These are phyloP conservation scores for Menidia beryllina DNA, from an alignment of 2,113 vertebrate species.

Conservation along the genomic window DNA sequence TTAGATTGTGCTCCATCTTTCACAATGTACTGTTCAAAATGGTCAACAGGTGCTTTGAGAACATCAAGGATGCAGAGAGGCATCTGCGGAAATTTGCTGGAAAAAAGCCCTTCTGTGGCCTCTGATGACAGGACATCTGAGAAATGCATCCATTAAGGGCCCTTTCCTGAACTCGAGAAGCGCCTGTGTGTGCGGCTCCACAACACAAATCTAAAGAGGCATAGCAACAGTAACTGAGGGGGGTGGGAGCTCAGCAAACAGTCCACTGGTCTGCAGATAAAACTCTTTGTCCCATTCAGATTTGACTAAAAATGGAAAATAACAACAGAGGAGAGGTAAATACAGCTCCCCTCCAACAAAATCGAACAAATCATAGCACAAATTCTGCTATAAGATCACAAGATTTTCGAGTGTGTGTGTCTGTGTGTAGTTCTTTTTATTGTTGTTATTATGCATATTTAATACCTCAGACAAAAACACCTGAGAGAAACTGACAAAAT, in stretches of 20 bases:
- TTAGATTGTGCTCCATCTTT: too few relatives aligned
- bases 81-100: too few relatives aligned
- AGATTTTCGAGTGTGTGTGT: constrained; percentile 41
- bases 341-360: constrained; percentile 15
- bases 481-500: constrained; percentile 80
- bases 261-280: constrained; percentile 9
- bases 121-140: neutral
- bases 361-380: constrained; percentile 43
- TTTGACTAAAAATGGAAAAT: constrained; percentile 9
- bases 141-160: neutral
- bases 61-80: neutral
- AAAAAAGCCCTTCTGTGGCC: too few relatives aligned
- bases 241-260: constrained; percentile 29
- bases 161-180: neutral
- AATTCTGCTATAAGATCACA: constrained; percentile 51
- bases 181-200: neutral
- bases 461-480: constrained; percentile 78
- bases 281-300: neutral
- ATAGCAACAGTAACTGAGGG: neutral
- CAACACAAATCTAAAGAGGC: neutral
- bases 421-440: constrained; percentile 24
- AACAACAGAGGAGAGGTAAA: constrained; percentile 25
- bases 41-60: neutral
- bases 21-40: too few relatives aligned
- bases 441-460: constrained; percentile 62